Evolutionary conservation across 30 jellyfish, hydroid and myxozoan species (phyloP).

Genomic region (Hydractinia symbiolongicarpus): DNA sequence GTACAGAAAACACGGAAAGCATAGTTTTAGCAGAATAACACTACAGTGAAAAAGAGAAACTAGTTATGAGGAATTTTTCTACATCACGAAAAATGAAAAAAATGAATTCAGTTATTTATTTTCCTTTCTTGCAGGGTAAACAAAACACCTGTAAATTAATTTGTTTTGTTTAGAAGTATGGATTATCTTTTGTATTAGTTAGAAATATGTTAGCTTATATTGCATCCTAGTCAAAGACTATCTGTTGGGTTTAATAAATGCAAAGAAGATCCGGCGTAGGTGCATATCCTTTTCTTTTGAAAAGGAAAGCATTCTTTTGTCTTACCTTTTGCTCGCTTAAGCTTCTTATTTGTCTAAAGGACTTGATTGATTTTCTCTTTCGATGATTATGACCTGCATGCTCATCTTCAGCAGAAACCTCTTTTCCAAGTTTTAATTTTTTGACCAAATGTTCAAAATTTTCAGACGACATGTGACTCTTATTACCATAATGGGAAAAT

Average conservation of each 20-base stretch:
- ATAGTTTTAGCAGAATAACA: slow-evolving; percentile 64
- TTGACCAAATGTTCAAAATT: slow-evolving; percentile 48
- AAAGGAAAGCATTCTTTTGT: not conserved
- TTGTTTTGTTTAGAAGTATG: not conserved
- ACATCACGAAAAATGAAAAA: too few relatives aligned
- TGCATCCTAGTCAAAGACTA: not conserved
- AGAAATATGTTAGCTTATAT: not conserved
- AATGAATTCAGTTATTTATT: not conserved
- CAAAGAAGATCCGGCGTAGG: not conserved
- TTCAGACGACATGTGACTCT: slow-evolving; percentile 42
- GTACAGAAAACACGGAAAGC: slow-evolving; percentile 37
- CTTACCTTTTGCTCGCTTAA: not conserved
- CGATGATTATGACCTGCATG: slow-evolving; percentile 49
- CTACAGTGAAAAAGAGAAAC: slow-evolving; percentile 15
- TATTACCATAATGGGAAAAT: slow-evolving; percentile 51
- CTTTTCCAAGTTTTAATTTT: slow-evolving; percentile 57
- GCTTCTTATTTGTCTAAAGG: not conserved
- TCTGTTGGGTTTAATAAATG: not conserved
- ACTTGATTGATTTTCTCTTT: slow-evolving; percentile 30
- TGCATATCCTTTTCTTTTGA: not conserved
- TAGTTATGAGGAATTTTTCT: not conserved
- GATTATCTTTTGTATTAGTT: not conserved
- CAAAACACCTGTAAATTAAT: not conserved
- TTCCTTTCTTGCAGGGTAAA: too few relatives aligned
- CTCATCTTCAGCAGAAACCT: not conserved